These are phyloP conservation scores for Mesorhabditis spiculigera DNA, from an alignment of 2,888 invertebrate genomes.

Conservation along the genomic window DNA sequence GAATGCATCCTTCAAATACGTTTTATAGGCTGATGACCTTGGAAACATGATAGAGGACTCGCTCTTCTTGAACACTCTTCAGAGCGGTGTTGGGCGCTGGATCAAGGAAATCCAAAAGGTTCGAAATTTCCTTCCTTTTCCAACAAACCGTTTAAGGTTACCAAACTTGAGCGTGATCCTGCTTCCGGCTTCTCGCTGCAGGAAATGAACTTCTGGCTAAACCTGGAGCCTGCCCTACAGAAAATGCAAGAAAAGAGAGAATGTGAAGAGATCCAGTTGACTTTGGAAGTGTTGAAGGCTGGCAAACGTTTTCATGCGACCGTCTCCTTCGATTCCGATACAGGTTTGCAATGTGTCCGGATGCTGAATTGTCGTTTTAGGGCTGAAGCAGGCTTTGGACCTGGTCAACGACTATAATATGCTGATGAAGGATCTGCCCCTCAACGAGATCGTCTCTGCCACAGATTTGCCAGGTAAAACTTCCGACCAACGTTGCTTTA, in stretches of 20 bases:
- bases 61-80: conserved; percentile 89
- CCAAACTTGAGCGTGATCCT: conserved; percentile 93
- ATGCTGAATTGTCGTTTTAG: conserved; percentile 52
- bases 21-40: conserved; percentile 75
- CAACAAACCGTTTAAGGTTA: conserved; percentile 69
- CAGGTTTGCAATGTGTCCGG: conserved; percentile 63
- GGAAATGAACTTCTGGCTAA: conserved; percentile 98
- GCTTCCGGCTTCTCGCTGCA: conserved; percentile 93
- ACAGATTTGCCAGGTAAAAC: conserved; percentile 85
- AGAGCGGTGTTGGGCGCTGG: conserved; percentile 97
- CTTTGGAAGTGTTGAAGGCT: conserved; percentile 91
- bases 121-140: conserved; percentile 9
- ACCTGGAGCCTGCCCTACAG: conserved; percentile 89
- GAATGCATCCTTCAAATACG: background rate
- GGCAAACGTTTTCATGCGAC: conserved; percentile 99
- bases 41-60: conserved; percentile 94
- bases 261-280: conserved; percentile 69
- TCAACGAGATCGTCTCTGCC: conserved; percentile 92
- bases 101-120: conserved; percentile 98
- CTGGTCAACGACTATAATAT: conserved; percentile 97
- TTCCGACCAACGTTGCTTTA: background rate
- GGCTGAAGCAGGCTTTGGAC: conserved; percentile 88
- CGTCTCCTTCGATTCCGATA: conserved; percentile 97
- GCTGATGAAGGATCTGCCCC: conserved; percentile 96
- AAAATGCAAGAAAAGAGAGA: conserved; percentile 89